Evolutionary conservation across 2,113 vertebrate genomes (phyloP), one percentile per base, ranked within the genome.

Genomic region (Colinus virginianus): DNA sequence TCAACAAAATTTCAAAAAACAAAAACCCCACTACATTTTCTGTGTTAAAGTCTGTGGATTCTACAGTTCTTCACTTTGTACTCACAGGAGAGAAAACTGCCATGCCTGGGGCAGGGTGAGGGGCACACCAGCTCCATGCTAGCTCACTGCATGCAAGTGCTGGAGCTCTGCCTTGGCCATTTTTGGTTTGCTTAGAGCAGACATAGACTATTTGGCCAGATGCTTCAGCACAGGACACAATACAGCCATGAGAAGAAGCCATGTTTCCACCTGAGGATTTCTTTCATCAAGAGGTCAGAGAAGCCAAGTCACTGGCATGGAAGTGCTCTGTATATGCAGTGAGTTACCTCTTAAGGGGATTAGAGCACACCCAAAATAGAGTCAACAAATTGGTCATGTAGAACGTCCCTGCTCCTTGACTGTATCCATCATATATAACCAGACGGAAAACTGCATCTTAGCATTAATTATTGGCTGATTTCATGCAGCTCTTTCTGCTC

Each of bases 381-480:
- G 64, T 46, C 28, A 80, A 32, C 34, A 84, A 78, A 81, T 14
- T 34, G 16, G 21, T 70, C 38, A 55, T 1, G 1, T 59, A 61
- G 11, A 70, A 55, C 1, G 4, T 43, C 55, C 25, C n/a, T 25
- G 13, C 19, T 77, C 18, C 77, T 72, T 77, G 61, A 42, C 45
- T 2, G 5, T 42, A 55, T 51, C 64, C 61, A 85, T 5, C 32
- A 42, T 22, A 11, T 19, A 28, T 21, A 80, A 72, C 66, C 56
- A 93, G 28, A 75, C 23, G 13, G 48, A 42, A 90, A 90, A 42
- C 46, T 82, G 10, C 28, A 79, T 26, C 23, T 77, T 83, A 38
- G 7, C 23, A 61, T 46, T 69, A 42, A 69, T 58, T 90, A n/a
- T 34, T 68, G 34, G 3, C 9, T 71, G 59, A 83, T 75, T 71